Evolutionary conservation across 2,113 vertebrate genomes (phyloP), one percentile per base, ranked within the genome.

Genomic region (Leptosomus discolor): DNA sequence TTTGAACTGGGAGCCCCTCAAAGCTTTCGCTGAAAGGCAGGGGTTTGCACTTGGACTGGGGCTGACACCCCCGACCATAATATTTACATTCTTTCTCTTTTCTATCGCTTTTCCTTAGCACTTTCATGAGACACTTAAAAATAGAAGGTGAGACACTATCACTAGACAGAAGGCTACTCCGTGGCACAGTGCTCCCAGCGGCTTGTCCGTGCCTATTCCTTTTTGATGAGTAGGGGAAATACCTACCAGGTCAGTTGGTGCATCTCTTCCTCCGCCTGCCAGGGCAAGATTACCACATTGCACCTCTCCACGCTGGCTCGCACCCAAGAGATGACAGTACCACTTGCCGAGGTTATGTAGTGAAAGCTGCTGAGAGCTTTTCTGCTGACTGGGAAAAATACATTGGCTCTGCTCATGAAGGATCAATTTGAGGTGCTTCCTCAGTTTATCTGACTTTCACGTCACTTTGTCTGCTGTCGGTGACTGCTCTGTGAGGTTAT

Each of bases 81-180:
- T 88, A 94, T 97, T 95, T 96, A 96, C 88, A 94, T 97, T 97
- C 92, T 94, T 94, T 78, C 67, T 76, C 57, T 82, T 90, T 92
- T 61, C 75, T 85, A 90, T 54, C 69, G 51, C 91, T 92, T 96
- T 87, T 83, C 75, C 85, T 71, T 65, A 94, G 90, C 67, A 68
- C 88, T 96, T 93, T 63, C 76, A 78, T 3, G 51, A 88, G 88
- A 68, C 76, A 29, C 89, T 89, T 92, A 87, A 87, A 97, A 97
- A 96, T 34, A 74, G 81, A 92, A 90, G 88, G 90, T 70, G 89
- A 94, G 83, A 48, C 51, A 34, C 68, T 71, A 0, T 12, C 94
- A 87, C 67, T 54, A 75, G 78, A 83, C 85, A 85, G 92, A 43
- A 82, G 79, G 74, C 65, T 73, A 20, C 61, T 74, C 12, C 63